These are phyloP conservation scores for Eufriesea mexicana DNA, from an alignment of 1,140 invertebrate species.

Conservation along the genomic window DNA sequence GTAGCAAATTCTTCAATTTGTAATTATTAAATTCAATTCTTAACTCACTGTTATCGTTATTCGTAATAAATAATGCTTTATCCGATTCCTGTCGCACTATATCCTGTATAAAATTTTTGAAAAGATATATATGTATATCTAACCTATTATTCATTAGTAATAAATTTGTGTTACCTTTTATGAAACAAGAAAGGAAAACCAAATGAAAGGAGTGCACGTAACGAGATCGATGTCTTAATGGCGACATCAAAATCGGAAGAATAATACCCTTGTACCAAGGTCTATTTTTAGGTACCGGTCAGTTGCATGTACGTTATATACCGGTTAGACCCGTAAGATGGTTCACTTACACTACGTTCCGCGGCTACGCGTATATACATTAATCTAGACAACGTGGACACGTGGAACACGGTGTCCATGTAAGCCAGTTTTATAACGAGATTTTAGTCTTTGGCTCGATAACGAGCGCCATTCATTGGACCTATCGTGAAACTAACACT, in stretches of 20 bases:
- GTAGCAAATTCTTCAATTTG: too few species aligned
- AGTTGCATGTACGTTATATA: constrained; percentile 68
- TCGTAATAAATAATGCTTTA: too few species aligned
- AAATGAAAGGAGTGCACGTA: not conserved
- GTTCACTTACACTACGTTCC: constrained; percentile 52
- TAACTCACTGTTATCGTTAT: too few species aligned
- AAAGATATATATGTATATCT: too few species aligned
- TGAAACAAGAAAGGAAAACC: not conserved
- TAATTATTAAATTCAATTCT: too few species aligned
- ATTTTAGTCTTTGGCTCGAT: constrained; percentile 28
- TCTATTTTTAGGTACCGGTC: constrained; percentile 72
- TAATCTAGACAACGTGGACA: constrained; percentile 24
- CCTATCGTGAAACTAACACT: too few species aligned
- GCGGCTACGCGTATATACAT: constrained; percentile 19
- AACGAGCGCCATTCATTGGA: not conserved
- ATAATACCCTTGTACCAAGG: constrained; percentile 55
- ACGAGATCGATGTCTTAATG: constrained; percentile 23
- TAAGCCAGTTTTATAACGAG: constrained; percentile 13
- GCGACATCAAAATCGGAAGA: constrained; percentile 43
- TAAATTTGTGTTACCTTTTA: not conserved
- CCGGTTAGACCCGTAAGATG: constrained; percentile 67
- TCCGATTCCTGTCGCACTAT: too few species aligned
- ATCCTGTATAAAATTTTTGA: too few species aligned
- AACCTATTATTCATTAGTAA: not conserved
- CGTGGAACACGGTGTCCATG: constrained; percentile 10